These are phyloP conservation scores for Stenodera caucasica DNA, from an alignment of 2,888 invertebrate species.

Conservation along the genomic window DNA sequence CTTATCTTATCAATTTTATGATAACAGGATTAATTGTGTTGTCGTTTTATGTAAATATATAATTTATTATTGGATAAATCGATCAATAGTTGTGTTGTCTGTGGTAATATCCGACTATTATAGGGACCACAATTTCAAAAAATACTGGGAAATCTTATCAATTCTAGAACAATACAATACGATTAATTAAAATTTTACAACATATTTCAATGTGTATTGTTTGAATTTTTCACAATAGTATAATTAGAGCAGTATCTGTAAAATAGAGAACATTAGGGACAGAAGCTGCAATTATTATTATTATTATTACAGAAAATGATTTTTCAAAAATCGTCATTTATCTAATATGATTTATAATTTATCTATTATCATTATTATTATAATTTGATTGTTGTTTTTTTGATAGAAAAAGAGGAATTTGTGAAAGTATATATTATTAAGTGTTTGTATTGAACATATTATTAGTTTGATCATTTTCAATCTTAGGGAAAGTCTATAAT, in stretches of 20 bases:
- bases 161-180: neutral
- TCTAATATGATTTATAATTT: no score
- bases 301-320: neutral
- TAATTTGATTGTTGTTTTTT: slow-evolving; percentile 18
- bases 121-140: no score
- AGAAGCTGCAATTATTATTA: slow-evolving; percentile 2
- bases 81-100: neutral
- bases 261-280: neutral
- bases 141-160: neutral
- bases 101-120: no score
- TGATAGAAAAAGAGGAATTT: slow-evolving; percentile 9
- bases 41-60: no score
- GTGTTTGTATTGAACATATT: slow-evolving; percentile 25
- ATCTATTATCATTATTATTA: no score
- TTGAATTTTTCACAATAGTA: neutral
- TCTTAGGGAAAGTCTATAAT: slow-evolving; percentile 25
- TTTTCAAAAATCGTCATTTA: no score
- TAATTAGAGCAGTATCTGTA: slow-evolving; percentile 9
- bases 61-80: neutral
- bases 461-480: slow-evolving; percentile 24
- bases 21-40: no score
- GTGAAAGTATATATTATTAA: slow-evolving; percentile 24
- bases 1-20: neutral
- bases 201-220: slow-evolving; percentile 3
- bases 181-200: neutral